phyloP scores from a whole-genome alignment of 2,888 invertebrate species.

The Agrochola circellaris region DNA sequence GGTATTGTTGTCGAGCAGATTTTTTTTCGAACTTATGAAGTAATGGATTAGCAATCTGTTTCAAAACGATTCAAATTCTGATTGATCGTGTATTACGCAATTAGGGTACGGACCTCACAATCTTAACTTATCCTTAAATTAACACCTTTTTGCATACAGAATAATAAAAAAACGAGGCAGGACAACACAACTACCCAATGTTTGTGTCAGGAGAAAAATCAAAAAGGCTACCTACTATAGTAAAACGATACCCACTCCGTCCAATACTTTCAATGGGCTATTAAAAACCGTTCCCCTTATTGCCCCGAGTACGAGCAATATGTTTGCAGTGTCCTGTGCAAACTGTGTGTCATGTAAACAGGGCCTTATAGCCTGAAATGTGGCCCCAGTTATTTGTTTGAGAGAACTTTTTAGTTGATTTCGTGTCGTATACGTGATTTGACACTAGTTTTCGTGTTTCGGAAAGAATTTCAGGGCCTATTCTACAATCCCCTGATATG shows the following conservation, averaged over 20 bases:
- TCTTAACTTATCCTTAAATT: too few relatives aligned
- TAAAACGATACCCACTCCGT: slow-evolving; percentile 28
- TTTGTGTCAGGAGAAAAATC: not conserved
- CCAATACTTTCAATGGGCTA: slow-evolving; percentile 48
- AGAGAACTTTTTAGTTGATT: slow-evolving; percentile 27
- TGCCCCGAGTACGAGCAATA: slow-evolving; percentile 67
- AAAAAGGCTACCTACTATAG: not conserved
- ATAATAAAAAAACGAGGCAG: not conserved
- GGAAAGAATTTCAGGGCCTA: too few relatives aligned
- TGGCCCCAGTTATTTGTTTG: slow-evolving; percentile 62
- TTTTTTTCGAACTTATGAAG: too few relatives aligned
- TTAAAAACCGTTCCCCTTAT: slow-evolving; percentile 62
- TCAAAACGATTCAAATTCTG: too few relatives aligned
- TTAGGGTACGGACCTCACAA: too few relatives aligned
- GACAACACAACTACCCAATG: not conserved
- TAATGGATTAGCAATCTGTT: too few relatives aligned
- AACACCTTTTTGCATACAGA: not conserved
- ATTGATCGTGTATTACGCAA: too few relatives aligned
- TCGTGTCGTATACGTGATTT: not conserved
- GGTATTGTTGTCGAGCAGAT: too few relatives aligned
- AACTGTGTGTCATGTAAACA: slow-evolving; percentile 72
- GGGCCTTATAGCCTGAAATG: slow-evolving; percentile 66
- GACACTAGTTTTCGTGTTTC: not conserved
- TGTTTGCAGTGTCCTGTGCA: slow-evolving; percentile 72
- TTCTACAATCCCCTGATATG: not conserved